phyloP scores from a whole-genome alignment of 2,797 vertebrate species.

The Acipenser transmontanus region DNA sequence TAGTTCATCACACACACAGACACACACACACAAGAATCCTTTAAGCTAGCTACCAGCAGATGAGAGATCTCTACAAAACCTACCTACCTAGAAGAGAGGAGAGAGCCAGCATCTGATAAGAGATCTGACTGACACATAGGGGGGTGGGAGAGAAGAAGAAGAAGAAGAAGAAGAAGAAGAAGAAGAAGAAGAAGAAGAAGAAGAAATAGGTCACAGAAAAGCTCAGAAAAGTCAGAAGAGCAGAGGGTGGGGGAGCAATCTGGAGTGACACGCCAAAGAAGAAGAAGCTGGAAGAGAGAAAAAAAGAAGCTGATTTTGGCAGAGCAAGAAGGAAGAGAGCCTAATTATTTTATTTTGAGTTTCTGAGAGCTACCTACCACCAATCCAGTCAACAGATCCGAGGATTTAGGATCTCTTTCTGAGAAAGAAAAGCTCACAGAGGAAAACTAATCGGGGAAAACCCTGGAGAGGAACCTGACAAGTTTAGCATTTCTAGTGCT shows the following conservation, averaged over 20 bases:
- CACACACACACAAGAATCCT: constrained; percentile 7
- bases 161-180: constrained; percentile 13
- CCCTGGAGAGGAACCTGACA: constrained; percentile 24
- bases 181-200: constrained; percentile 21
- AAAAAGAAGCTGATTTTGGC: constrained; percentile 39
- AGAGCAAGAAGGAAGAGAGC: constrained; percentile 16
- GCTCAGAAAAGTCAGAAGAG: too few relatives aligned
- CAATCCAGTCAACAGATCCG: background rate
- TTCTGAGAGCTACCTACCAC: background rate
- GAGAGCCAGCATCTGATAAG: constrained; percentile 62
- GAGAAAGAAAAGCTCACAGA: background rate
- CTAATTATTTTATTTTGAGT: constrained; percentile 33
- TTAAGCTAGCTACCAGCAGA: constrained; percentile 49
- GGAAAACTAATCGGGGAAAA: constrained; percentile 1
- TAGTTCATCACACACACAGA: background rate
- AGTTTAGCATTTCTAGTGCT: background rate
- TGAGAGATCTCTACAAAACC: constrained; percentile 44
- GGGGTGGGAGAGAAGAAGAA: constrained; percentile 6
- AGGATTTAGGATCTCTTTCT: background rate
- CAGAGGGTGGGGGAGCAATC: too few relatives aligned
- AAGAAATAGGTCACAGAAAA: constrained; percentile 32
- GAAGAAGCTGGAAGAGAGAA: constrained; percentile 44
- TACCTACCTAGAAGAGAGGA: constrained; percentile 41
- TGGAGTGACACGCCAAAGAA: constrained; percentile 39
- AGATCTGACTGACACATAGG: constrained; percentile 41